Base-by-base conservation (phyloP, 2,888 invertebrate genomes). In the Callimorpha dominula region DNA sequence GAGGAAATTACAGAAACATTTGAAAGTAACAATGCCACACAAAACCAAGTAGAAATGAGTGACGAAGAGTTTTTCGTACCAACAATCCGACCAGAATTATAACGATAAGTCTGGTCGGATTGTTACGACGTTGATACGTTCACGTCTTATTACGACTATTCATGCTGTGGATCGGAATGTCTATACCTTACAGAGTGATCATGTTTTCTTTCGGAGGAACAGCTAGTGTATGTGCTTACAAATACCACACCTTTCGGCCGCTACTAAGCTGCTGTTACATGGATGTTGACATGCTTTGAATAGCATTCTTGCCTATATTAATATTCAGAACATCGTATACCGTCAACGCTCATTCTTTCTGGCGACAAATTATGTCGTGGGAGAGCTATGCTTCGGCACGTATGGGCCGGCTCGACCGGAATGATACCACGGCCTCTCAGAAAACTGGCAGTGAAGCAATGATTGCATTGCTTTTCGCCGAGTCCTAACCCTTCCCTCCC, bases 151-250 rank as follows among this genome's bases (percentile, higher is more conserved):
- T 94, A 11, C 85, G 95, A 71, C 85, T 91, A 0, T 43, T 92
- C 0, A 92, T 94, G 92, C 85, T 94, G 0, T 92, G 92, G 86
- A 89, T 92, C 0, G 88, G 87, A 11, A 85, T 89, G 78, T 90
- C 90, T 63, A 71, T 95, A 0, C 95, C 95, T 0, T 95, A 92
- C 63, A 78, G 95, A 78, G 94, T 94, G 0, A 82, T 95, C 1
- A 95, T 95, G 94, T 95, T 95, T 60, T 78, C 87, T 0, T 73
- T 94, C 0, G 95, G 95, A 0, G 95, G 94, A 0, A 57, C 93
- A 0, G 86, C 89, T 4, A 95, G 95, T 0, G 91, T 91, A 68
- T 91, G 91, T 54, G 92, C 94, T 0, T 89, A 90, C 71, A 75
- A 80, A 11, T 92, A 89, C 65, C 93, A 93, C 0, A 12, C 1